A percentile compares a stretch with the other conserved stretches of the same genome.
phyloP scores from a whole-genome alignment of 2,113 vertebrate genomes.

The Pholis gunnellus region DNA sequence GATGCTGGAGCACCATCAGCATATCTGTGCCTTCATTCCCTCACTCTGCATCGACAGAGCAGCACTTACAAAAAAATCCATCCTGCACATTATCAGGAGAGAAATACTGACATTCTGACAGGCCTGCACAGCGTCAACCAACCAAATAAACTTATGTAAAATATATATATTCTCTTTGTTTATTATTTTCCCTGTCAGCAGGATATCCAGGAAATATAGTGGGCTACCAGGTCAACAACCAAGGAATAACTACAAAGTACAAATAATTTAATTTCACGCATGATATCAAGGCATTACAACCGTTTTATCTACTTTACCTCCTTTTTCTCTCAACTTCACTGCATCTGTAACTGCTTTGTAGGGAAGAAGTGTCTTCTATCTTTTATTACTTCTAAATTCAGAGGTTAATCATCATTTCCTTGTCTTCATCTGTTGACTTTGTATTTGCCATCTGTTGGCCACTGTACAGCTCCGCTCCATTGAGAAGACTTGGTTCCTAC shows the following conservation, averaged over 20 bases:
- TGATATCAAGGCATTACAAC: too few relatives aligned
- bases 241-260: too few relatives aligned
- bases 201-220: neutral
- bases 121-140: neutral
- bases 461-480: neutral
- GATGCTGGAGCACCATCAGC: conserved; percentile 21
- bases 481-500: neutral
- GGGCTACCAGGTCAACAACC: neutral
- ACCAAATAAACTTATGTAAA: neutral
- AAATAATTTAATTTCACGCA: too few relatives aligned
- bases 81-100: conserved; percentile 21
- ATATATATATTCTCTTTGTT: neutral
- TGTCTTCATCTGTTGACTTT: neutral
- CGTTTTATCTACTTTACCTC: too few relatives aligned
- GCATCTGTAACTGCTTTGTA: too few relatives aligned
- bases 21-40: neutral
- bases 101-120: neutral
- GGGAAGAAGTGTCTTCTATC: too few relatives aligned
- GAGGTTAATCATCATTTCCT: neutral
- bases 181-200: neutral
- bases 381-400: neutral
- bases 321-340: too few relatives aligned
- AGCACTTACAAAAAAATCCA: conserved; percentile 31
- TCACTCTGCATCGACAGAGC: neutral
- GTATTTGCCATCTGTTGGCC: neutral